Percentiles rank a stretch among this genome's conserved stretches.
These are phyloP conservation scores for Pipistrellus nathusii DNA, from an alignment of 2,797 vertebrate species.

Conservation along the genomic window DNA sequence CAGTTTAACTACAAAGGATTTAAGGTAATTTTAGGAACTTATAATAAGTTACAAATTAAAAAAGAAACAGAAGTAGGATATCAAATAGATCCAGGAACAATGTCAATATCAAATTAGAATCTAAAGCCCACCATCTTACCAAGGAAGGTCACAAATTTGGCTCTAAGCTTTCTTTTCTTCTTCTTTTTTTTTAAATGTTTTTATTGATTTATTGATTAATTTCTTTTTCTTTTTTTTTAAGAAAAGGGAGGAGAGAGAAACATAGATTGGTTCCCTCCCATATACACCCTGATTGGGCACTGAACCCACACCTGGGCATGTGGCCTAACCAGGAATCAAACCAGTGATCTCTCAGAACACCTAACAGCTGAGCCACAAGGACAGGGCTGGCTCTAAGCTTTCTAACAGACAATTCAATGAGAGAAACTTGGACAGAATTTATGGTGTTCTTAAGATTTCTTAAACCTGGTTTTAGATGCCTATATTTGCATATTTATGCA, in stretches of 20 bases:
- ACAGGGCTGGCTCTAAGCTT: background rate
- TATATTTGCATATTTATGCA: background rate
- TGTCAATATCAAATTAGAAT: background rate
- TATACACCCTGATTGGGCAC: too few relatives aligned
- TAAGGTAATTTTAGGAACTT: constrained; percentile 38
- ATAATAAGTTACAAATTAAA: background rate
- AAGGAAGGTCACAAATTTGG: background rate
- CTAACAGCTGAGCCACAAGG: too few relatives aligned
- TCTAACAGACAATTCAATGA: background rate
- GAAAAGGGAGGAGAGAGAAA: too few relatives aligned
- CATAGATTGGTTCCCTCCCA: too few relatives aligned
- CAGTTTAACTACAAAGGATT: background rate
- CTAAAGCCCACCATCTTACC: background rate
- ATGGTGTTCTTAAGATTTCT: background rate
- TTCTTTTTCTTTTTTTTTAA: too few relatives aligned
- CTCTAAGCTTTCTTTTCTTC: background rate
- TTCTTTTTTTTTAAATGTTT: too few relatives aligned
- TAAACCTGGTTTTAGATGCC: constrained; percentile 14
- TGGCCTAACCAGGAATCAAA: too few relatives aligned
- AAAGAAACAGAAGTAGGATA: constrained; percentile 1
- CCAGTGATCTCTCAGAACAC: too few relatives aligned
- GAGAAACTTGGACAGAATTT: background rate
- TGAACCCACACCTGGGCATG: too few relatives aligned
- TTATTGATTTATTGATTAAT: too few relatives aligned
- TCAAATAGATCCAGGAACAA: background rate